Conservation (phyloP, 2,888 invertebrate genomes). For the Pinctada fucata region DNA sequence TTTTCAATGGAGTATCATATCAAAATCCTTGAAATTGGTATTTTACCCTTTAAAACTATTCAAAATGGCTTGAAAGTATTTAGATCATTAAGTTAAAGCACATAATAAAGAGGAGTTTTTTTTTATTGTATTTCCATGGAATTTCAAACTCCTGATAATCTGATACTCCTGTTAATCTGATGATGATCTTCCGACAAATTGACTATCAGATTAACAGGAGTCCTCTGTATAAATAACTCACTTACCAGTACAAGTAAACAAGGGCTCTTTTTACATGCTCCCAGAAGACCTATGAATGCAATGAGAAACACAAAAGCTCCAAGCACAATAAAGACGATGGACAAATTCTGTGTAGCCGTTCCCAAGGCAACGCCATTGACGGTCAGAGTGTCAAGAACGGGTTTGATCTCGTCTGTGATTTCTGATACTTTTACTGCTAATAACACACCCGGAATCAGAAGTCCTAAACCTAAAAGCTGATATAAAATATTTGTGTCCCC, state of each 20-base stretch:
- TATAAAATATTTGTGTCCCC: not conserved
- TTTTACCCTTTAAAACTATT: too few relatives aligned
- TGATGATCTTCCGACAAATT: too few relatives aligned
- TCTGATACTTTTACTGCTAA: constrained; percentile 40
- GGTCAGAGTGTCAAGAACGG: constrained; percentile 40
- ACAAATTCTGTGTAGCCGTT: constrained; percentile 24
- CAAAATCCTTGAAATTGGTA: too few relatives aligned
- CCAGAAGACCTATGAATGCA: constrained; percentile 43
- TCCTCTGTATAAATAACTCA: constrained; percentile 1
- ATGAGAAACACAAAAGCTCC: constrained; percentile 46
- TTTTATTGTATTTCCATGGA: too few relatives aligned
- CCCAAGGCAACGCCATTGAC: constrained; percentile 34
- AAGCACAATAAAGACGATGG: constrained; percentile 45
- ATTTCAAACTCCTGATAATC: too few relatives aligned
- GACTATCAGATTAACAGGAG: too few relatives aligned
- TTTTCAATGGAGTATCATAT: too few relatives aligned
- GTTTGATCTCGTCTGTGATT: constrained; percentile 41
- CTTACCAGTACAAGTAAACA: constrained; percentile 48
- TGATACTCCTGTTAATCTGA: too few relatives aligned
- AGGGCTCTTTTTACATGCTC: constrained; percentile 50
- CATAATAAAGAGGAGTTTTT: too few relatives aligned
- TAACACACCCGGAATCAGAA: constrained; percentile 47
- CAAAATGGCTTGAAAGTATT: too few relatives aligned
- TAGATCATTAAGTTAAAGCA: too few relatives aligned
- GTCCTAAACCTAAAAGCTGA: constrained; percentile 49